A percentile compares a stretch with the other conserved stretches of the same genome.
Evolutionary conservation across 2,888 invertebrate species (phyloP).

Genomic region (Neocrepidodera transversa): DNA sequence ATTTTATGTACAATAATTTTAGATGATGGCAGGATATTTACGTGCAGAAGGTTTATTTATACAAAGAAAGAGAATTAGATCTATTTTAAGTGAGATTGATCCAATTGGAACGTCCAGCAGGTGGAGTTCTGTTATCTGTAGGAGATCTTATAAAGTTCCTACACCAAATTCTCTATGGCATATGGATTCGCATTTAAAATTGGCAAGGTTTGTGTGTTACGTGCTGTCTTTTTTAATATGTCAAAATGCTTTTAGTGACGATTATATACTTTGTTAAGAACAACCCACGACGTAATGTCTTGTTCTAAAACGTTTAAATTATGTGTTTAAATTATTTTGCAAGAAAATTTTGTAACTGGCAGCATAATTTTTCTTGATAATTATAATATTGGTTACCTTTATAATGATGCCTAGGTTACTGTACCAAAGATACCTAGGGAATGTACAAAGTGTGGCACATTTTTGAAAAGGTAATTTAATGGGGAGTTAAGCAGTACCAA

Average conservation of each 20-base stretch:
- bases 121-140: not conserved
- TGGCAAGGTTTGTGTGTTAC: conserved; percentile 5
- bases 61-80: conserved; percentile 6
- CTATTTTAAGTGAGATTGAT: conserved; percentile 7
- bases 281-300: no score
- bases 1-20: no score
- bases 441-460: no score
- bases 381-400: not conserved
- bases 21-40: no score
- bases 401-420: not conserved
- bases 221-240: not conserved
- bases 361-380: not conserved
- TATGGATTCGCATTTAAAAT: conserved; percentile 6
- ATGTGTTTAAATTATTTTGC: no score
- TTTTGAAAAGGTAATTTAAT: no score
- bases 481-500: not conserved
- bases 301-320: no score
- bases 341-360: no score
- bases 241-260: not conserved
- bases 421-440: not conserved
- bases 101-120: conserved; percentile 1
- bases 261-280: no score
- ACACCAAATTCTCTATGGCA: conserved; percentile 7
- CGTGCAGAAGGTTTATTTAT: not conserved
- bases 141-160: conserved; percentile 6